Conservation (phyloP, 2,797 vertebrate species). For the Champsocephalus gunnari region DNA sequence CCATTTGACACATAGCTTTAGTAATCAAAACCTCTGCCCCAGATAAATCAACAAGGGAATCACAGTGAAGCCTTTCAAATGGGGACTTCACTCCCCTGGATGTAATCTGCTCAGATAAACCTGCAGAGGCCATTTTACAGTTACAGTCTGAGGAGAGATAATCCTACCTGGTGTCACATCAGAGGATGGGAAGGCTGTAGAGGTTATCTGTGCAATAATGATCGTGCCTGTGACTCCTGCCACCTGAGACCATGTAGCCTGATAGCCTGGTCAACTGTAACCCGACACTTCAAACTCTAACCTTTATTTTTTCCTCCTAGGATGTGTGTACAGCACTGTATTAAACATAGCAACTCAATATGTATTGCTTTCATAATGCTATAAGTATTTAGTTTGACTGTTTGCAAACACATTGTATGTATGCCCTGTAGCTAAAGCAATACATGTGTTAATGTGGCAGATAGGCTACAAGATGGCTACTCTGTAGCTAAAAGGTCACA, state of each 20-base stretch:
- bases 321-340: neutral
- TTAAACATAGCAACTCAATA: neutral
- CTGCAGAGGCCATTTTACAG: constrained; percentile 67
- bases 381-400: neutral
- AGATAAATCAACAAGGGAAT: constrained; percentile 56
- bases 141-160: constrained; percentile 67
- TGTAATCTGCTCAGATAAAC: constrained; percentile 71
- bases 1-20: constrained; percentile 28
- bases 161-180: constrained; percentile 70
- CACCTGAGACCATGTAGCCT: constrained; percentile 42
- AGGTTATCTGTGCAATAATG: constrained; percentile 75
- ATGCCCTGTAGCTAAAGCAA: neutral
- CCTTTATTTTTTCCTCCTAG: constrained; percentile 5
- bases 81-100: constrained; percentile 49
- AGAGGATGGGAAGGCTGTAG: constrained; percentile 47
- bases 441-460: neutral
- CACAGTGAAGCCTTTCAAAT: constrained; percentile 42
- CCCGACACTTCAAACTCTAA: constrained; percentile 25
- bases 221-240: constrained; percentile 52
- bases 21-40: constrained; percentile 47
- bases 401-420: neutral
- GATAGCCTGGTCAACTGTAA: constrained; percentile 49
- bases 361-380: neutral
- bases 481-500: constrained; percentile 20
- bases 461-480: neutral